phyloP scores from a whole-genome alignment of 2,113 vertebrate genomes.

The Nettapus auritus region DNA sequence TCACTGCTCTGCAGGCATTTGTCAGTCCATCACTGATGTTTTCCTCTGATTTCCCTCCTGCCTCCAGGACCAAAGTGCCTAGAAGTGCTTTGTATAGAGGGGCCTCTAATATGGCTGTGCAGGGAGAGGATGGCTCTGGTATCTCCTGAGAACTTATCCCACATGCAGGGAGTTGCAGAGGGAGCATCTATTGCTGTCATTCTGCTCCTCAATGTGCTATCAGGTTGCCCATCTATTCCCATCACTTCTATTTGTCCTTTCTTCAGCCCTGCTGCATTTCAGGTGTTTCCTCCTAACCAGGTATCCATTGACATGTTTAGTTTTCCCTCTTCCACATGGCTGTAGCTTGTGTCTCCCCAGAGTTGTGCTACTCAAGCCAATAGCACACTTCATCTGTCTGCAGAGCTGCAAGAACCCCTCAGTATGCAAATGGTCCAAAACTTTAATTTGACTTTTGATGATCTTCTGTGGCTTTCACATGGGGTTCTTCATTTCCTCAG shows the following conservation, averaged over 20 bases:
- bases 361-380: not conserved
- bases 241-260: not conserved
- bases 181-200: not conserved
- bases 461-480: not conserved
- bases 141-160: not conserved
- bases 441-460: not conserved
- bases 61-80: not conserved
- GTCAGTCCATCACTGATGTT: not conserved
- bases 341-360: not conserved
- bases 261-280: not conserved
- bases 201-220: not conserved
- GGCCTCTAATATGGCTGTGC: accelerated
- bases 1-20: not conserved
- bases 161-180: not conserved
- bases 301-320: not conserved
- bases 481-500: not conserved
- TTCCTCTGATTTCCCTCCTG: not conserved
- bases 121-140: not conserved
- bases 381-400: not conserved
- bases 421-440: not conserved
- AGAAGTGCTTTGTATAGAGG: not conserved
- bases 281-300: not conserved
- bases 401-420: not conserved
- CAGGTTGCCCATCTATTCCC: not conserved
- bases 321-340: not conserved